Conservation (phyloP, 2,888 invertebrate species). For the Trachelus tabidus region DNA sequence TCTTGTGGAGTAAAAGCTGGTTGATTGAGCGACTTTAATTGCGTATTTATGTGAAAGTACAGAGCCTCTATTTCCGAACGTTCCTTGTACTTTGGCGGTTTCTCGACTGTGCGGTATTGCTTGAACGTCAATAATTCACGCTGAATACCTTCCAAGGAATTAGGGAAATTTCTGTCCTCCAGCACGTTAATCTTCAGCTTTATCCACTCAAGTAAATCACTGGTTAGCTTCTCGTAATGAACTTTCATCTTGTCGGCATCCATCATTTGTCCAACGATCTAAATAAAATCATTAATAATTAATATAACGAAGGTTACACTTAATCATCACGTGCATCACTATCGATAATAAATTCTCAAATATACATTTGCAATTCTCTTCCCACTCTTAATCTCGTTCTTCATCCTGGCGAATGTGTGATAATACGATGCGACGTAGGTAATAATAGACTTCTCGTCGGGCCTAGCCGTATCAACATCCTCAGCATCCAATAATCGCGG, state of each 20-base stretch:
- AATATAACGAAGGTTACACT: background rate
- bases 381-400: slow-evolving; percentile 98
- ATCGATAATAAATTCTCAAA: slow-evolving; percentile 22
- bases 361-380: slow-evolving; percentile 95
- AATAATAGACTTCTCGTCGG: slow-evolving; percentile 98
- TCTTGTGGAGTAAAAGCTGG: slow-evolving; percentile 87
- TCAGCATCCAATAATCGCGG: slow-evolving; percentile 94
- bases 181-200: slow-evolving; percentile 83
- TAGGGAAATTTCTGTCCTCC: slow-evolving; percentile 90
- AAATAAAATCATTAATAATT: slow-evolving; percentile 27
- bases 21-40: slow-evolving; percentile 93
- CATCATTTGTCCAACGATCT: slow-evolving; percentile 97
- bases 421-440: slow-evolving; percentile 99
- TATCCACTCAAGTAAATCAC: slow-evolving; percentile 94
- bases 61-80: slow-evolving; percentile 96
- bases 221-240: slow-evolving; percentile 87
- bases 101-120: slow-evolving; percentile 95
- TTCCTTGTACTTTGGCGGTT: slow-evolving; percentile 98
- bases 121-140: slow-evolving; percentile 90
- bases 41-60: slow-evolving; percentile 96
- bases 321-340: background rate
- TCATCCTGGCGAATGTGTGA: slow-evolving; percentile 99
- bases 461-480: slow-evolving; percentile 93
- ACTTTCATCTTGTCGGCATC: slow-evolving; percentile 93
- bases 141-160: slow-evolving; percentile 95